Base-by-base conservation (phyloP, 2,113 vertebrate species). In the Malurus melanocephalus region DNA sequence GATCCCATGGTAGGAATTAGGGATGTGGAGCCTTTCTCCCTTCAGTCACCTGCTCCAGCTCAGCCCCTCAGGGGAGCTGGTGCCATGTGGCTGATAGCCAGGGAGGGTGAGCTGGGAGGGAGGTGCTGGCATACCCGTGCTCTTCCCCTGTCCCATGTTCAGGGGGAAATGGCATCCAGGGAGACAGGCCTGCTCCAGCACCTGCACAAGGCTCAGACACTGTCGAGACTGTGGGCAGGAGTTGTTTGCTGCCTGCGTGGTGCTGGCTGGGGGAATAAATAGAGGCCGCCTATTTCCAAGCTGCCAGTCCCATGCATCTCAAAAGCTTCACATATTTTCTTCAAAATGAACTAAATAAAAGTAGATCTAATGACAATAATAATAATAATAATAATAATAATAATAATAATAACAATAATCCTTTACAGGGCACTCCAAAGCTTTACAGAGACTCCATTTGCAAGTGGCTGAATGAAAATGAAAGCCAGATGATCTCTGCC, bases 1-100 rank as follows among this genome's bases (percentile, higher is more conserved):
- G 89, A 86, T 94, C 85, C 66, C 62, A 76, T 82, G 88, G 83
- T 57, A 86, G 93, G 93, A 93, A 90, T 94, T 93, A 92, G 75
- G 71, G 53, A 80, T 85, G 28, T 0, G 0, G 62, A 93, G 48
- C 83, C 64, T 84, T 90, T 88, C 60, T 80, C 30, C 43, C 24
- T 65, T 67, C 32, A 42, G 56, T 92, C 93, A 91, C 77, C 91
- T 92, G 85, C 90, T 94, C 65, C 1, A 0, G 92, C 81, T 94
- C 78, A 93, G 79, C 78, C 35, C 10, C 0, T 15, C 68, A 61
- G 61, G 17, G 46, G 42, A 59, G 48, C 83, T 51, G 43, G 48
- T 87, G 67, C 49, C 64, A 35, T 0, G 1, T 90, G 68, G 71
- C 71, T 91, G 32, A 66, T 68, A 38, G 77, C 51, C 57, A 38